Percentiles rank a stretch among this genome's conserved stretches.
phyloP scores from a whole-genome alignment of 2,888 invertebrate species.

The Brenthis ino region DNA sequence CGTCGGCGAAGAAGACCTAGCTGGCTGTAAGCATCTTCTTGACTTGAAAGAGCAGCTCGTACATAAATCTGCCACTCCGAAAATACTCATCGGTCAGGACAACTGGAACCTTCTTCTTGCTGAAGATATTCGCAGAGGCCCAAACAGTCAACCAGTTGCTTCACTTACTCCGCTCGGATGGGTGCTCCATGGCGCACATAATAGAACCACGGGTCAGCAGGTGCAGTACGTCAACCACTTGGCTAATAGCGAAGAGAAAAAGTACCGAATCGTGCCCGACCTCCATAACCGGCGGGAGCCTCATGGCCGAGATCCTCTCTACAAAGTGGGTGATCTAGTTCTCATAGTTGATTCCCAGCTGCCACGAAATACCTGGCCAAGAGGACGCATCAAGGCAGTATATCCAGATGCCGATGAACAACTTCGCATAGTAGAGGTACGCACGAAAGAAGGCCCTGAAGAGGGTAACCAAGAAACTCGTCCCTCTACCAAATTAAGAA shows the following conservation, averaged over 20 bases:
- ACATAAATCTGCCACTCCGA: conserved; percentile 6
- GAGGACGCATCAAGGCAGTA: no score
- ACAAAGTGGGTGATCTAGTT: no score
- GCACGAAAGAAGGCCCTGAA: no score
- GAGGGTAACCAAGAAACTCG: no score
- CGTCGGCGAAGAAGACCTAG: not conserved
- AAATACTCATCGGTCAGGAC: conserved; percentile 28
- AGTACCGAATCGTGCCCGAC: conserved; percentile 20
- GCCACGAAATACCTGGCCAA: no score
- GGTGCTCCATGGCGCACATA: conserved; percentile 27
- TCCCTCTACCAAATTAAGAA: no score
- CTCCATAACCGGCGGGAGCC: conserved; percentile 38
- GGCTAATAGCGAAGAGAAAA: not conserved
- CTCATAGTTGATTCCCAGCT: no score
- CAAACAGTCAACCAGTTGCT: conserved; percentile 27
- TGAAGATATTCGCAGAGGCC: conserved; percentile 13
- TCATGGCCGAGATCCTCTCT: conserved; percentile 7
- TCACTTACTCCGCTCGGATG: conserved; percentile 32
- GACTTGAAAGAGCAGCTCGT: not conserved
- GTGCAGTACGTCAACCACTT: not conserved
- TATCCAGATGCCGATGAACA: no score
- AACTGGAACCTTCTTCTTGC: conserved; percentile 32
- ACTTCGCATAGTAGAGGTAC: no score
- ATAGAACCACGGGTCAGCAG: not conserved
- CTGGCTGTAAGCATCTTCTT: conserved; percentile 2